A percentile compares a stretch with the other conserved stretches of the same genome.
phyloP scores from a whole-genome alignment of 2,888 invertebrate genomes.

The Dasypolia templi region DNA sequence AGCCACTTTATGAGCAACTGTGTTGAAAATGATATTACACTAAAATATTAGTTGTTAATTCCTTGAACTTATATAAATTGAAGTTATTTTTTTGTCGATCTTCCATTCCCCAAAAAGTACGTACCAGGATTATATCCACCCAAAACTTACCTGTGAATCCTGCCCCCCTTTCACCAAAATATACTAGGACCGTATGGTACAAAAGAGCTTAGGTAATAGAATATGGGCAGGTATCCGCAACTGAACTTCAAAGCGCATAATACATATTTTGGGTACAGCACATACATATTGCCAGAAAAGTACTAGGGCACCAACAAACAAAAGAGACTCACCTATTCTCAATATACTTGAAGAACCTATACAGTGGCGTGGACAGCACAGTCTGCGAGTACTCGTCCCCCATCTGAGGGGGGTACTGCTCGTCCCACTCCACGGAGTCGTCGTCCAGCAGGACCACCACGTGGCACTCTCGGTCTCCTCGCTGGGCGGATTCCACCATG shows the following conservation, averaged over 20 bases:
- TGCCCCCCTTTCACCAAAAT: neutral
- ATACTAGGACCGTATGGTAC: neutral
- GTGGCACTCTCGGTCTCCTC: constrained; percentile 98
- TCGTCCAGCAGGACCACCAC: constrained; percentile 98
- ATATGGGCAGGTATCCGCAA: no score
- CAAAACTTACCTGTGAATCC: neutral
- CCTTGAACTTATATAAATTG: no score
- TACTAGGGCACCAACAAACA: constrained; percentile 2
- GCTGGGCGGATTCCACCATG: constrained; percentile 98
- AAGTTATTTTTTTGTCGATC: no score
- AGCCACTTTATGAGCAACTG: no score
- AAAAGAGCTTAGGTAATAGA: no score
- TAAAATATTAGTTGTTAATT: no score
- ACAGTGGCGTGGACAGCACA: constrained; percentile 98
- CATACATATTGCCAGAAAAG: no score
- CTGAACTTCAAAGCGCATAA: no score
- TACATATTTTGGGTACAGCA: no score
- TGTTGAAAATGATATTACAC: no score
- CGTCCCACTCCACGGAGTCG: constrained; percentile 99
- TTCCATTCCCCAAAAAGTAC: neutral
- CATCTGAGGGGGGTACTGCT: constrained; percentile 99
- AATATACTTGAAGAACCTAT: constrained; percentile 99
- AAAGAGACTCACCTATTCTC: constrained; percentile 93
- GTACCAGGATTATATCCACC: neutral
- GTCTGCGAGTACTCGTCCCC: constrained; percentile 99